phyloP scores from a whole-genome alignment of 2,888 invertebrate genomes.

The Eucriotettix oculatus region DNA sequence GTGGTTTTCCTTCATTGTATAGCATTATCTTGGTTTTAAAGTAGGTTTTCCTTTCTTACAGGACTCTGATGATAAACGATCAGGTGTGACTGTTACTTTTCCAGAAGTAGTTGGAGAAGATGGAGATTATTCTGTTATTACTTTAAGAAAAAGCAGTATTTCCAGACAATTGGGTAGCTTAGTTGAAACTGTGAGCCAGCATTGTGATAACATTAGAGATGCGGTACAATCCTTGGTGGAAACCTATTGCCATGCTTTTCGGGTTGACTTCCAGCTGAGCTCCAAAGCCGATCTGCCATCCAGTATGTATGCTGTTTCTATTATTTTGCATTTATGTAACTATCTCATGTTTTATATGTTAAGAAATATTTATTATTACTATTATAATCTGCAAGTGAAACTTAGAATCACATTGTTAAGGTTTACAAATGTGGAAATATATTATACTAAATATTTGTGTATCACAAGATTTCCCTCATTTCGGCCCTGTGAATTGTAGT shows the following conservation, averaged over 20 bases:
- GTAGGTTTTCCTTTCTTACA: background rate
- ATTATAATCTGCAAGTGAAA: background rate
- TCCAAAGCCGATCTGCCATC: conserved; percentile 38
- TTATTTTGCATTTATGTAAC: no score
- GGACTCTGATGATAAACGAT: background rate
- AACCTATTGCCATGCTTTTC: conserved; percentile 70
- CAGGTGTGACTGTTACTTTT: conserved; percentile 15
- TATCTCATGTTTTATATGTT: no score
- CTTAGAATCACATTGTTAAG: background rate
- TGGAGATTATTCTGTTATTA: conserved; percentile 53
- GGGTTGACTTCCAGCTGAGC: conserved; percentile 63
- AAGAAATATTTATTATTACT: no score
- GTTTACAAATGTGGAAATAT: background rate
- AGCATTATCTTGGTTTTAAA: background rate
- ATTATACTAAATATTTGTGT: background rate
- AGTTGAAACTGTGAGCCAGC: conserved; percentile 37
- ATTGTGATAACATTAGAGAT: conserved; percentile 56
- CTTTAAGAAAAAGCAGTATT: conserved; percentile 27
- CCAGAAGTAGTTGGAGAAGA: conserved; percentile 51
- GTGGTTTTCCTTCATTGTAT: background rate
- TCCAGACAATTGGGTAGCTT: conserved; percentile 6
- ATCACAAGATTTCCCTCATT: no score
- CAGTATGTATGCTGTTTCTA: conserved; percentile 20
- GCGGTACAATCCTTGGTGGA: conserved; percentile 70
- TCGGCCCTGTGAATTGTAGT: no score